Percentiles rank a stretch among this genome's conserved stretches.
These are phyloP conservation scores for Andrena trimmerana DNA, from an alignment of 2,888 invertebrate genomes.

Conservation along the genomic window DNA sequence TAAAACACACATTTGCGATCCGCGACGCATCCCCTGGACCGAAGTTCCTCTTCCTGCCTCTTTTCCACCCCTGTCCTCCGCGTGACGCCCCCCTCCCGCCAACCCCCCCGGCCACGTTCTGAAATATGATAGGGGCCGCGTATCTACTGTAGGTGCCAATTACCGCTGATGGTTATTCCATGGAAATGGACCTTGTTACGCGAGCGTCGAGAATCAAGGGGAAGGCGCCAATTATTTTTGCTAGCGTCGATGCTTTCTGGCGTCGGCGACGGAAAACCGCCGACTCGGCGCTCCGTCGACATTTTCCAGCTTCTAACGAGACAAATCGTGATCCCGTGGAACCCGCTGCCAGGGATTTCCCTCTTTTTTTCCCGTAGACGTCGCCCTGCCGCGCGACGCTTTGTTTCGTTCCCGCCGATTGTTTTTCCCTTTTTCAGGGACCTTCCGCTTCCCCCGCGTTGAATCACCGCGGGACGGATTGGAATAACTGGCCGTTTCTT, in stretches of 20 bases:
- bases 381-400: conserved; percentile 7
- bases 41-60: conserved; percentile 62
- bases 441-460: neutral
- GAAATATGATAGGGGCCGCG: conserved; percentile 81
- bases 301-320: conserved; percentile 68
- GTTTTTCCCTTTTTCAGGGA: conserved; percentile 2
- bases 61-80: conserved; percentile 33
- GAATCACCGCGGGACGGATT: conserved; percentile 7
- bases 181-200: conserved; percentile 85
- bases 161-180: conserved; percentile 84
- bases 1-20: conserved; percentile 80
- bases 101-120: conserved; percentile 68
- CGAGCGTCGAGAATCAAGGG: conserved; percentile 78
- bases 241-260: conserved; percentile 76
- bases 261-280: conserved; percentile 70
- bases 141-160: conserved; percentile 83
- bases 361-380: conserved; percentile 13
- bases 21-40: conserved; percentile 73
- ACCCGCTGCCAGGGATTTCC: conserved; percentile 40
- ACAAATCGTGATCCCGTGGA: conserved; percentile 61
- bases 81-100: conserved; percentile 42
- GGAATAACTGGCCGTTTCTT: neutral
- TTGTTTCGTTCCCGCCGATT: conserved; percentile 33
- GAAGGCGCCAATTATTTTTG: conserved; percentile 83
- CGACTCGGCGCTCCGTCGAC: conserved; percentile 70